Conservation (phyloP, 2,113 vertebrate species). For the Balaeniceps rex region DNA sequence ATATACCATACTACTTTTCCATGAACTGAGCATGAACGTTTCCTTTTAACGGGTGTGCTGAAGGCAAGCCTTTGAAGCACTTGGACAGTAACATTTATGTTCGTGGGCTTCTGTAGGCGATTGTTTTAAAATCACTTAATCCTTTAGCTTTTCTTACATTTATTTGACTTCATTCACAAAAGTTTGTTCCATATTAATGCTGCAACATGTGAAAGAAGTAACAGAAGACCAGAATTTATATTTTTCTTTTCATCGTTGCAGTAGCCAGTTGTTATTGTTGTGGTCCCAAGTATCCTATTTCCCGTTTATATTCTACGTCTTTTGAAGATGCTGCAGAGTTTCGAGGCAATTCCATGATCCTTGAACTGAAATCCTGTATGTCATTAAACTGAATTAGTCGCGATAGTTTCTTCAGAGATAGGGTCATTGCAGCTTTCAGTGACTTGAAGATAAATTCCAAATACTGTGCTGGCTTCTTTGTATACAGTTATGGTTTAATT, state of each 20-base stretch:
- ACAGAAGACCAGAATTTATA: background rate
- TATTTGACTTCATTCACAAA: background rate
- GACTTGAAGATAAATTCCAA: background rate
- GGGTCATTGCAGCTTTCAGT: background rate
- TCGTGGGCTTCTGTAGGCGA: background rate
- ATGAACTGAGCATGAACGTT: background rate
- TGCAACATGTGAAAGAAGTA: background rate
- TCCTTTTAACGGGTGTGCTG: background rate
- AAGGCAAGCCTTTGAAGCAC: background rate
- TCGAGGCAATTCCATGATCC: background rate
- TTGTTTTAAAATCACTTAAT: background rate
- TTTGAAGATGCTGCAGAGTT: background rate
- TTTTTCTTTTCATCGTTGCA: background rate
- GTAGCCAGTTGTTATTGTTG: background rate
- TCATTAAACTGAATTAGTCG: background rate
- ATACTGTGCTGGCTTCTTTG: background rate
- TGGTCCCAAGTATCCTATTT: background rate
- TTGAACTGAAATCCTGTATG: background rate
- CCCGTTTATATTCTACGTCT: background rate
- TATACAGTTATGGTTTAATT: background rate
- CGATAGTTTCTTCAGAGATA: background rate
- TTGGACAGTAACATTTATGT: background rate
- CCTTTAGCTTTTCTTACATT: background rate
- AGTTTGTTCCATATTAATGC: background rate
- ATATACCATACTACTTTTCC: background rate